Conservation (phyloP, 2,888 invertebrate species). For the Pasiphila rectangulata region DNA sequence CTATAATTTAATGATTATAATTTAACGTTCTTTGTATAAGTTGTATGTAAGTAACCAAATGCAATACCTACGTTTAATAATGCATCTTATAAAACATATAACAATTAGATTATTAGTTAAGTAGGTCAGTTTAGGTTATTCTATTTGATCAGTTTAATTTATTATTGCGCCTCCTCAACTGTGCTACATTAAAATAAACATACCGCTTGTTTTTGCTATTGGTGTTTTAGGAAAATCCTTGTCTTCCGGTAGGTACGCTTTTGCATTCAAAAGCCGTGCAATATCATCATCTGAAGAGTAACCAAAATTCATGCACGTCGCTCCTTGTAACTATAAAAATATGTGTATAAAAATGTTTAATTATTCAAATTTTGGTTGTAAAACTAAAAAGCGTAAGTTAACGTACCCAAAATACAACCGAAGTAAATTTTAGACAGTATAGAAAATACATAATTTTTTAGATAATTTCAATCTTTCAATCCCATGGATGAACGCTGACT, state of each 20-base stretch:
- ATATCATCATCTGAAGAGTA: conserved; percentile 46
- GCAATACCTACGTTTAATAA: no score
- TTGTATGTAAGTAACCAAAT: no score
- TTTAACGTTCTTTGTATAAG: no score
- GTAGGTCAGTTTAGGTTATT: no score
- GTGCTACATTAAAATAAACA: conserved; percentile 18
- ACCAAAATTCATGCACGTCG: conserved; percentile 7
- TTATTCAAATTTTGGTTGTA: neutral
- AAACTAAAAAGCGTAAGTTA: neutral
- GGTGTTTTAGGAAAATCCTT: conserved; percentile 50
- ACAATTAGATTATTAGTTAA: no score
- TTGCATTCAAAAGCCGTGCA: conserved; percentile 50
- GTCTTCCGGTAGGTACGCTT: conserved; percentile 60
- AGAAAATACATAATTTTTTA: conserved; percentile 8
- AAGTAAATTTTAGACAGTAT: conserved; percentile 7
- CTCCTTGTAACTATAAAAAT: conserved; percentile 6
- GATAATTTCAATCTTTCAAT: conserved; percentile 40
- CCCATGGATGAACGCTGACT: conserved; percentile 50
- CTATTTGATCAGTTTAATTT: no score
- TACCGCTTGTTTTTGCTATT: conserved; percentile 51
- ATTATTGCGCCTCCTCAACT: no score
- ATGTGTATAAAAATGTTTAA: neutral
- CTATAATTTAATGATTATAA: no score
- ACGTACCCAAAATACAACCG: conserved; percentile 14
- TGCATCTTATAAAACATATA: no score